Conservation (phyloP, 92 coral and sea anemone species). For the Porites rus region DNA sequence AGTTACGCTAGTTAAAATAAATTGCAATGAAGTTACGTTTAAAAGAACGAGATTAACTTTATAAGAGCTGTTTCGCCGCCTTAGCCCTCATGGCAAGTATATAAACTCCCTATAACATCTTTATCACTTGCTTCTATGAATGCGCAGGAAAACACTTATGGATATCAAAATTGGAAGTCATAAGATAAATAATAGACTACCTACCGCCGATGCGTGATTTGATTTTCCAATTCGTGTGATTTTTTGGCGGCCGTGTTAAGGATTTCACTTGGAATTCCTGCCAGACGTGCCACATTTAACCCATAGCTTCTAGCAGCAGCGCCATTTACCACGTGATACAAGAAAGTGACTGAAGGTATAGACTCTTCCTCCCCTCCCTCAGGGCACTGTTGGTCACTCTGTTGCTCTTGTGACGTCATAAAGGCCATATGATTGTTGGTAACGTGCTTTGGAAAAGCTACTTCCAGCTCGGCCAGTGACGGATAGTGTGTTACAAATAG, state of each 20-base stretch:
- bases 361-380: conserved; percentile 28
- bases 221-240: conserved; percentile 77
- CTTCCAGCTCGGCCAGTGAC: conserved; percentile 81
- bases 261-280: conserved; percentile 77
- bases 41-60: no score
- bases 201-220: conserved; percentile 70
- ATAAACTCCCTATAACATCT: no score
- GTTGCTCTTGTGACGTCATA: conserved; percentile 80
- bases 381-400: background rate
- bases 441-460: conserved; percentile 70
- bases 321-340: conserved; percentile 83
- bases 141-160: no score
- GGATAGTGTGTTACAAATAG: conserved; percentile 95
- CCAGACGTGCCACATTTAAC: conserved; percentile 87
- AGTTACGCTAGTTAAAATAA: no score
- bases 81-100: no score
- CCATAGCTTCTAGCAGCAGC: conserved; percentile 93
- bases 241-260: conserved; percentile 69
- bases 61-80: no score
- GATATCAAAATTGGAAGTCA: no score
- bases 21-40: no score
- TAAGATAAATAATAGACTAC: background rate
- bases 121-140: no score
- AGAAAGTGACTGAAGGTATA: conserved; percentile 75
- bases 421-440: conserved; percentile 95